These are phyloP conservation scores for Mormyrus hasselquistii DNA, from an alignment of 2,797 vertebrate genomes.

Conservation along the genomic window DNA sequence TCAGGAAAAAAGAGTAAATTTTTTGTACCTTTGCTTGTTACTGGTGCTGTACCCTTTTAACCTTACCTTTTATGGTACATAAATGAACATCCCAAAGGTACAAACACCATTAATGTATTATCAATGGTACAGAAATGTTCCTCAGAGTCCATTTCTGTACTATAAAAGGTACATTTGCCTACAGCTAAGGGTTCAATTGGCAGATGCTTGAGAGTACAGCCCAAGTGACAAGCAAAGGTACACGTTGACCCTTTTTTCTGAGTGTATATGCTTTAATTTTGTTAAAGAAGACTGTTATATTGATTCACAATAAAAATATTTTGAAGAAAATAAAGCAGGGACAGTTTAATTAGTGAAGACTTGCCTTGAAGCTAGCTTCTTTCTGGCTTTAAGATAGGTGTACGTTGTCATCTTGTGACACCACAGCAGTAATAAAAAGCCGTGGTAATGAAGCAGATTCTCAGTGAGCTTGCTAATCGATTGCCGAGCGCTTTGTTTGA, in stretches of 20 bases:
- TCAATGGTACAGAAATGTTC: not conserved
- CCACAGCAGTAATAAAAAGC: not conserved
- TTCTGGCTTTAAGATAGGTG: not conserved
- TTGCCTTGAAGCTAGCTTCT: not conserved
- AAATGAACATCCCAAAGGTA: not conserved
- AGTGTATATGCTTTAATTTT: not conserved
- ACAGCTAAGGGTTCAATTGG: not conserved
- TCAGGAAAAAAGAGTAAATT: not conserved
- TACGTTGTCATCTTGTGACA: not conserved
- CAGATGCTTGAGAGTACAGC: not conserved
- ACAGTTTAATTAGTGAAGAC: not conserved
- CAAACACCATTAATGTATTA: not conserved
- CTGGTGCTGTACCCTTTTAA: not conserved
- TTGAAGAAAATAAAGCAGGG: not conserved
- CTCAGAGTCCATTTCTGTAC: not conserved
- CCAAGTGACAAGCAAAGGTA: not conserved
- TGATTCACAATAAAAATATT: not conserved
- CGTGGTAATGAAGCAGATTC: not conserved
- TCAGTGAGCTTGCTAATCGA: conserved; percentile 29
- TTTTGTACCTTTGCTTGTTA: not conserved
- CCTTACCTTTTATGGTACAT: not conserved
- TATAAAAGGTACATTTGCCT: not conserved
- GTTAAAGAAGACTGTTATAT: not conserved
- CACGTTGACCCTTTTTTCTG: not conserved
- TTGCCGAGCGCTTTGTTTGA: conserved; percentile 24